phyloP scores from a whole-genome alignment of 2,888 invertebrate species.

The Microplitis manilae region DNA sequence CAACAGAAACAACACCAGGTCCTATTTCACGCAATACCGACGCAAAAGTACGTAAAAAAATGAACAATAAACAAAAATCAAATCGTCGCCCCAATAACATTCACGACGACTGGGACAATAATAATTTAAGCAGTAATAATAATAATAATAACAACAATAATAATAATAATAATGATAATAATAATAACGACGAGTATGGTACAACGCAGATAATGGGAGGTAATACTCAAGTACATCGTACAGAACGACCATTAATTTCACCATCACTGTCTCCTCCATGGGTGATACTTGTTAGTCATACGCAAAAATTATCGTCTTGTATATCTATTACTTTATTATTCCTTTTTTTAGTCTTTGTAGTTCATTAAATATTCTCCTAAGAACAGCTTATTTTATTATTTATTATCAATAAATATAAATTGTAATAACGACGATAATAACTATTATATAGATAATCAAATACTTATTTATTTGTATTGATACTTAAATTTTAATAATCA shows the following conservation, averaged over 20 bases:
- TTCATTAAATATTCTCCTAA: neutral
- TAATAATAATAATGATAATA: conserved; percentile 37
- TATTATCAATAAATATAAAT: too few relatives aligned
- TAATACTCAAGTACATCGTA: conserved; percentile 62
- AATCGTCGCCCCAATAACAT: conserved; percentile 45
- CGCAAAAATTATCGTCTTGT: conserved; percentile 50
- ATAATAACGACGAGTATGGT: conserved; percentile 59
- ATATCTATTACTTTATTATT: conserved; percentile 51
- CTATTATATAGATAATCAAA: neutral
- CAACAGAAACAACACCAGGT: conserved; percentile 60
- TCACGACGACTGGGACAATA: conserved; percentile 36
- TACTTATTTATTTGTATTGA: neutral
- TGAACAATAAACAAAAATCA: conserved; percentile 55
- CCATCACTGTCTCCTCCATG: conserved; percentile 65
- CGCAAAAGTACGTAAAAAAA: conserved; percentile 58
- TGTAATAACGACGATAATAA: too few relatives aligned
- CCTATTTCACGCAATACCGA: conserved; percentile 58
- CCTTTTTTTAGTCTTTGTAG: conserved; percentile 41
- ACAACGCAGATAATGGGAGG: conserved; percentile 66
- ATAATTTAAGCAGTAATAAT: conserved; percentile 49
- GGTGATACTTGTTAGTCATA: conserved; percentile 57
- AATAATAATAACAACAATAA: conserved; percentile 9
- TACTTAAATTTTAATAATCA: conserved; percentile 15
- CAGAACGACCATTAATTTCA: conserved; percentile 62
- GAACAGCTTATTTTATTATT: too few relatives aligned